phyloP scores from a whole-genome alignment of 2,888 invertebrate genomes.

The Athrips mouffetella region DNA sequence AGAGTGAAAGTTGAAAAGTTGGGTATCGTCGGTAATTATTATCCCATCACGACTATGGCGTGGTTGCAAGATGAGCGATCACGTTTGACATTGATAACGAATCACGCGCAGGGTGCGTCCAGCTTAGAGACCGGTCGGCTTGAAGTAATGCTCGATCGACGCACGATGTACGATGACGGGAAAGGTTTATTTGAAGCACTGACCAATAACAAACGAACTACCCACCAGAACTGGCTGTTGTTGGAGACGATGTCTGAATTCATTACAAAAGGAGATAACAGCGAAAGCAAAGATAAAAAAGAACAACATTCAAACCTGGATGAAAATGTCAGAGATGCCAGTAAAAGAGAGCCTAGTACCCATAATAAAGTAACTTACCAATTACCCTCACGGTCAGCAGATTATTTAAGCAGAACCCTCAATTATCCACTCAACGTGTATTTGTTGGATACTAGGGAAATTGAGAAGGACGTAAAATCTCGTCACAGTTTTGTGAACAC shows the following conservation, averaged over 20 bases:
- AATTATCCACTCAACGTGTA: conserved; percentile 90
- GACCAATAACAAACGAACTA: conserved; percentile 91
- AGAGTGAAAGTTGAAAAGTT: conserved; percentile 87
- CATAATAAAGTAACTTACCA: too few species aligned
- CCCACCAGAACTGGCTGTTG: conserved; percentile 90
- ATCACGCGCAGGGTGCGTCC: conserved; percentile 95
- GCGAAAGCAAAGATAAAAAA: conserved; percentile 27
- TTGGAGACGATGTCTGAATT: conserved; percentile 79
- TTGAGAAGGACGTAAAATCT: conserved; percentile 69
- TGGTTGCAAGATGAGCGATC: conserved; percentile 88
- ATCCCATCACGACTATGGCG: conserved; percentile 95
- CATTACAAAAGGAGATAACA: conserved; percentile 40
- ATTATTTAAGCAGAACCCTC: conserved; percentile 85
- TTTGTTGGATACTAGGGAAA: conserved; percentile 83
- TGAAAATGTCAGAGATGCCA: conserved; percentile 35
- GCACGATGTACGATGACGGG: conserved; percentile 96
- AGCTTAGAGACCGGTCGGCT: conserved; percentile 92
- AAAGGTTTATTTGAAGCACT: conserved; percentile 97
- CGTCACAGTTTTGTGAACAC: conserved; percentile 46
- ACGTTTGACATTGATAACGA: conserved; percentile 87
- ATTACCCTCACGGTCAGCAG: conserved; percentile 83
- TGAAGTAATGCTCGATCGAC: conserved; percentile 96
- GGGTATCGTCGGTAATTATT: conserved; percentile 96
- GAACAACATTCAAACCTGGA: conserved; percentile 45
- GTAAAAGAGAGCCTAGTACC: too few species aligned